phyloP scores from a whole-genome alignment of 2,888 invertebrate genomes.

The Pherbina coryleti region DNA sequence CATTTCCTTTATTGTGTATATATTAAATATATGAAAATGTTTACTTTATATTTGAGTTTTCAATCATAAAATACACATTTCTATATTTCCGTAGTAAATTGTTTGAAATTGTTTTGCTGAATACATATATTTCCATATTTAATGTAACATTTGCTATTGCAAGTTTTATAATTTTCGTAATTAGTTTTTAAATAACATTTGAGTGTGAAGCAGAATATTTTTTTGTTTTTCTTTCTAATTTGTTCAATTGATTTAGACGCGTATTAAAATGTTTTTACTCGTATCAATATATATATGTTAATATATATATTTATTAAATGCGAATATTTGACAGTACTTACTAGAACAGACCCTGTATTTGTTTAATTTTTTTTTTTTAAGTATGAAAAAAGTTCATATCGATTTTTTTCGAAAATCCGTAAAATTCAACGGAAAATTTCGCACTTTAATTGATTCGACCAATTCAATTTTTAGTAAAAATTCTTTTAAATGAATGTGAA shows the following conservation, averaged over 20 bases:
- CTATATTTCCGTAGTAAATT: background rate
- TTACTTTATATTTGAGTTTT: conserved; percentile 25
- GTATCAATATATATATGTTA: background rate
- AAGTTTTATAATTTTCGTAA: background rate
- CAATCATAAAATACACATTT: conserved; percentile 33
- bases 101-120: conserved; percentile 3
- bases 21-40: conserved; percentile 7
- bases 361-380: background rate
- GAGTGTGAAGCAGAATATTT: conserved; percentile 10
- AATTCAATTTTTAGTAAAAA: no score
- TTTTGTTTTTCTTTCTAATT: background rate
- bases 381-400: background rate
- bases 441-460: no score
- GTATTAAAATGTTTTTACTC: conserved; percentile 9
- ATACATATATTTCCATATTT: conserved; percentile 16
- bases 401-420: background rate
- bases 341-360: conserved; percentile 28
- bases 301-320: conserved; percentile 29
- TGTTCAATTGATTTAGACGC: conserved; percentile 6
- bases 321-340: conserved; percentile 29
- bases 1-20: conserved; percentile 33
- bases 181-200: conserved; percentile 22
- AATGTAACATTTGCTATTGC: conserved; percentile 19
- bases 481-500: background rate
- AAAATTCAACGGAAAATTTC: no score